Evolutionary conservation across 2,888 invertebrate genomes (phyloP).

Genomic region (Sinohyriopsis cumingii): DNA sequence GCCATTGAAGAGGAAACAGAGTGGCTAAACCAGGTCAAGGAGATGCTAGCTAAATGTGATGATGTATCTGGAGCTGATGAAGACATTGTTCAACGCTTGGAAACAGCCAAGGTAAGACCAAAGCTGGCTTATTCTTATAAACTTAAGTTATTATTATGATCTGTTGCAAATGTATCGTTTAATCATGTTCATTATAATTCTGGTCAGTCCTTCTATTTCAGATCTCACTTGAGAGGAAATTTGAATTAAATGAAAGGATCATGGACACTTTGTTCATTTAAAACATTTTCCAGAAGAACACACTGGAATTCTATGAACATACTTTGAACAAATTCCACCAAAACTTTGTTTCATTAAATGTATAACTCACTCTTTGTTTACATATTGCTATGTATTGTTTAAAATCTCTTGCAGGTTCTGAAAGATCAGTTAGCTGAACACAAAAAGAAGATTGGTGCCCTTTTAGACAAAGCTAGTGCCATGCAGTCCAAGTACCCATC

Average conservation of each 20-base stretch:
- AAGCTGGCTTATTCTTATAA: slow-evolving; percentile 1
- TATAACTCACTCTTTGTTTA: too few species aligned
- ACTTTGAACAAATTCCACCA: too few species aligned
- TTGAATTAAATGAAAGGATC: too few species aligned
- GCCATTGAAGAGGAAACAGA: slow-evolving; percentile 60
- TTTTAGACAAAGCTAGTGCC: slow-evolving; percentile 80
- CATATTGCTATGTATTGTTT: too few species aligned
- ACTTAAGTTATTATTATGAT: background rate
- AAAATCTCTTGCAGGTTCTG: slow-evolving; percentile 69
- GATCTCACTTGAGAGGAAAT: too few species aligned
- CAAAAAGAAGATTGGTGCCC: slow-evolving; percentile 83
- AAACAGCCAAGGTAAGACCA: slow-evolving; percentile 78
- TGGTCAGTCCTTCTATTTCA: too few species aligned
- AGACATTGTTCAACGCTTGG: slow-evolving; percentile 85
- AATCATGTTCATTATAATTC: too few species aligned
- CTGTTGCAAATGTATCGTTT: background rate
- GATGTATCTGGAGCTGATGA: slow-evolving; percentile 83
- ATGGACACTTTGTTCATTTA: too few species aligned
- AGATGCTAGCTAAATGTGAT: slow-evolving; percentile 61
- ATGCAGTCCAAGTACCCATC: slow-evolving; percentile 64
- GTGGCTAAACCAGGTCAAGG: slow-evolving; percentile 60
- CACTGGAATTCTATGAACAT: too few species aligned
- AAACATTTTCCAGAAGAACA: too few species aligned
- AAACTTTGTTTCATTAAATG: too few species aligned
- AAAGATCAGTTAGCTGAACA: slow-evolving; percentile 82